Conservation (phyloP, 2,797 vertebrate species). For the Salarias fasciatus region DNA sequence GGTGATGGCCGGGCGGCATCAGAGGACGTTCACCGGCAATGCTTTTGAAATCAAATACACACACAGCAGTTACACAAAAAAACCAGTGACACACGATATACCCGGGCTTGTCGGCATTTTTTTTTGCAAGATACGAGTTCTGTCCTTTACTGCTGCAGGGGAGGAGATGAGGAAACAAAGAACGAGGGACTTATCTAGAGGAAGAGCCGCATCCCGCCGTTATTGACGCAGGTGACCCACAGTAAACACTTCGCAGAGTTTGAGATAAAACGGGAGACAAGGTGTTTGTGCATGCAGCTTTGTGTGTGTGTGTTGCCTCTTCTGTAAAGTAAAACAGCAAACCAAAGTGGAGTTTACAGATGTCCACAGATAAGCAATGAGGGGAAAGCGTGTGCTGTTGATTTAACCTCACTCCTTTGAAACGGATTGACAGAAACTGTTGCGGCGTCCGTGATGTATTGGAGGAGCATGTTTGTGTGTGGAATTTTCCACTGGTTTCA, state of each 20-base stretch:
- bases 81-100: constrained; percentile 56
- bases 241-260: constrained; percentile 48
- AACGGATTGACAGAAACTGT: constrained; percentile 51
- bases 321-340: constrained; percentile 40
- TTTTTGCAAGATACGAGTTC: constrained; percentile 41
- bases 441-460: constrained; percentile 30
- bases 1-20: constrained; percentile 50
- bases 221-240: constrained; percentile 65
- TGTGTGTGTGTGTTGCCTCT: constrained; percentile 31
- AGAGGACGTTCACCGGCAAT: constrained; percentile 35
- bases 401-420: constrained; percentile 54
- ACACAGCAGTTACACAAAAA: constrained; percentile 32
- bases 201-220: constrained; percentile 49
- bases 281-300: constrained; percentile 6
- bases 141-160: constrained; percentile 1
- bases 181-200: constrained; percentile 53
- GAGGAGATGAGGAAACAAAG: constrained; percentile 38
- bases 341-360: constrained; percentile 46
- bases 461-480: constrained; percentile 13
- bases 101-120: constrained; percentile 23
- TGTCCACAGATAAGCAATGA: constrained; percentile 39
- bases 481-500: constrained; percentile 53
- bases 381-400: constrained; percentile 44
- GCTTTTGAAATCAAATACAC: constrained; percentile 45
- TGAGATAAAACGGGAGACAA: constrained; percentile 48